Evolutionary conservation across 2,888 invertebrate genomes (phyloP), one percentile per base, ranked within the genome.

Genomic region (Chymomyza caudatula): DNA sequence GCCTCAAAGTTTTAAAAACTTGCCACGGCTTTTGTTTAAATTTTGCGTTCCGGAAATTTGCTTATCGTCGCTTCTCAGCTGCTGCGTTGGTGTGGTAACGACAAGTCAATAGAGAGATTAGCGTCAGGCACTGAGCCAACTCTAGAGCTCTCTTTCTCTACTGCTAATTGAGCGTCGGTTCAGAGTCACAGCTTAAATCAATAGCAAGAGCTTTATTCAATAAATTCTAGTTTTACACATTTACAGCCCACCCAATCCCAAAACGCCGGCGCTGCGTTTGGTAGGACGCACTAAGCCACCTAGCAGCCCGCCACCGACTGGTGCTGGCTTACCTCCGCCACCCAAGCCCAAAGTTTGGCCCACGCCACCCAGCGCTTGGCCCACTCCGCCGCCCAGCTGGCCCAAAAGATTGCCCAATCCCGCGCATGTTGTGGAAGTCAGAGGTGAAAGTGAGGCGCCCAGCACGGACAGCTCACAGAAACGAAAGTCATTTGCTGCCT

Each of bases 401-500:
- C 77, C 84, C 11, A 90, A 57, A 4, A 87, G 19, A 43, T 60
- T 77, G 22, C 83, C 77, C 25, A 90, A 65, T 4, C 82, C 87
- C 19, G 84, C 71, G 22, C 90, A 90, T 37, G 88, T 82, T 0
- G 87, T 87, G 4, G 89, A 83, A 25, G 78, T 79, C 2, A 88
- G 47, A 0, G 89, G 88, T 5, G 79, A 80, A 0, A 90, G 60
- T 0, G 86, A 74, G 6, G 88, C 88, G 3, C 90, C 90, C 70
- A 88, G 77, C 4, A 89, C 68, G 13, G 90, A 88, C 11, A 90
- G 69, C 57, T 90, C 88, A 65, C 90, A 90, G 62, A 88, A 87
- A 2, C 89, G 87, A 58, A 92, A 92, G 80, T 92, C 90, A 25
- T 90, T 90, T 2, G 88, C 88, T 0, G 91, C 60, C 67, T 90